Conservation (phyloP, 2,797 vertebrate species). For the Microchirus variegatus region DNA sequence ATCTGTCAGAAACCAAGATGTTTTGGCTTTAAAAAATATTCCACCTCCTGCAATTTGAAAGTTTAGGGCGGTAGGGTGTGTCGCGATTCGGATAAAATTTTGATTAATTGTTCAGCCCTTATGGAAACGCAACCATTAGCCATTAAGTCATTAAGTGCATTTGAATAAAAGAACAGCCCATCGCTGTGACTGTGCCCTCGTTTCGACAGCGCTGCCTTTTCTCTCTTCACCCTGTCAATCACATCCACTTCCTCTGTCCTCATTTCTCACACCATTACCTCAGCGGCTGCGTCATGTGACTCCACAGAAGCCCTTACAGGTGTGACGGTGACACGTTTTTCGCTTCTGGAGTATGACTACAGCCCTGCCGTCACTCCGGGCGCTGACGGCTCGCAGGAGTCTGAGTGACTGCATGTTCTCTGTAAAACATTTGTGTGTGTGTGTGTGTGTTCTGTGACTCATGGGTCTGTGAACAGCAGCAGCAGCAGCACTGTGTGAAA, state of each 20-base stretch:
- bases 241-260: conserved; percentile 21
- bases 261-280: conserved; percentile 1
- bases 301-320: not conserved
- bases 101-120: too few relatives aligned
- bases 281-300: conserved; percentile 27
- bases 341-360: conserved; percentile 3
- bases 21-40: too few relatives aligned
- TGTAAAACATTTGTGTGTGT: conserved; percentile 19
- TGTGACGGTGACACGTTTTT: conserved; percentile 10
- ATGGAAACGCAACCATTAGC: too few relatives aligned
- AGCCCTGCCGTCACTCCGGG: conserved; percentile 24
- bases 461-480: conserved; percentile 18
- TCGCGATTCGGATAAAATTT: too few relatives aligned
- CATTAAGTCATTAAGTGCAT: not conserved
- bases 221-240: conserved; percentile 14
- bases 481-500: conserved; percentile 3
- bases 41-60: too few relatives aligned
- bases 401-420: conserved; percentile 16
- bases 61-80: too few relatives aligned
- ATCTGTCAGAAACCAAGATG: too few relatives aligned
- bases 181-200: not conserved
- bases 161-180: not conserved
- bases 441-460: conserved; percentile 47
- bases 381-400: conserved; percentile 42
- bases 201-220: conserved; percentile 11